These are phyloP conservation scores for Sternotherus odoratus DNA, from an alignment of 2,797 vertebrate species.

Conservation along the genomic window DNA sequence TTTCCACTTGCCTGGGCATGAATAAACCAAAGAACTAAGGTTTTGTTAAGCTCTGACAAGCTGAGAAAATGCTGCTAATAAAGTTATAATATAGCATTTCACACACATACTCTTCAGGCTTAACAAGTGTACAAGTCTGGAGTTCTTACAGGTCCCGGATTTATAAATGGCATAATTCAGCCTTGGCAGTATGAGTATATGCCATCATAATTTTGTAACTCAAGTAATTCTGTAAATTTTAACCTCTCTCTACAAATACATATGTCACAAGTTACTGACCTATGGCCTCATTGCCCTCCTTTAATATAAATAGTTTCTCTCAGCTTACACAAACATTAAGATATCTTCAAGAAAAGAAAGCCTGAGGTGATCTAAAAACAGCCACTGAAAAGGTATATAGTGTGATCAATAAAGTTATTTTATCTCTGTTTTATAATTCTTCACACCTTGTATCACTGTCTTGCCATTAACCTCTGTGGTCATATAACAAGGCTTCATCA, in stretches of 20 bases:
- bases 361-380: not conserved
- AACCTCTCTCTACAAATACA: not conserved
- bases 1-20: conserved; percentile 59
- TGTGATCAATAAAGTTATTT: not conserved
- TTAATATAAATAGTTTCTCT: not conserved
- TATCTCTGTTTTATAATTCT: not conserved
- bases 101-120: not conserved
- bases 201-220: not conserved
- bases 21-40: conserved; percentile 32
- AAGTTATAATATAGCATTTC: conserved; percentile 12
- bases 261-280: not conserved
- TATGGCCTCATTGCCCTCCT: not conserved
- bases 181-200: not conserved
- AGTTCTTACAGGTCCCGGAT: not conserved
- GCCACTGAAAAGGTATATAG: not conserved
- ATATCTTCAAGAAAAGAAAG: not conserved
- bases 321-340: not conserved
- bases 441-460: not conserved
- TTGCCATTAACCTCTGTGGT: not conserved
- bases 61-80: conserved; percentile 9
- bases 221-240: not conserved
- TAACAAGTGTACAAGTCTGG: not conserved
- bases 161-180: not conserved
- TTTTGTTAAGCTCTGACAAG: conserved; percentile 20
- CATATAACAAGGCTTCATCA: not conserved